A percentile compares a stretch with the other conserved stretches of the same genome.
Evolutionary conservation across 2,797 vertebrate genomes (phyloP).

Genomic region (Oreortyx pictus): DNA sequence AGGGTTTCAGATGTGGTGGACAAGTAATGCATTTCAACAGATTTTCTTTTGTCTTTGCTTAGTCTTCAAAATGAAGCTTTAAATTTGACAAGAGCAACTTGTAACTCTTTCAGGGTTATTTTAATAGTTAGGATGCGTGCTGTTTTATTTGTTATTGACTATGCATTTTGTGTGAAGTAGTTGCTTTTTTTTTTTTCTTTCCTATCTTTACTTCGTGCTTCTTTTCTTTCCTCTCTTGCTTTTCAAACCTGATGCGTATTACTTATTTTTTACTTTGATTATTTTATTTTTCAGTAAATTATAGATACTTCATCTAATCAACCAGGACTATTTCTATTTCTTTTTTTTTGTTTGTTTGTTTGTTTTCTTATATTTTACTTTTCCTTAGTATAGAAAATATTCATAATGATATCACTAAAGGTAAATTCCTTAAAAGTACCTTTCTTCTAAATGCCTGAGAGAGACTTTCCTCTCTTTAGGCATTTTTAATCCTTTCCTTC

Average conservation of each 20-base stretch:
- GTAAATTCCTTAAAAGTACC: not conserved
- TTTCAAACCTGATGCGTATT: not conserved
- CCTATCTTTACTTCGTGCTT: not conserved
- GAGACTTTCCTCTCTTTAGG: not conserved
- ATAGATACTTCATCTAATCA: not conserved
- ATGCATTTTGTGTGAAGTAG: not conserved
- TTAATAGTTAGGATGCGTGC: not conserved
- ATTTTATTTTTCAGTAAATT: not conserved
- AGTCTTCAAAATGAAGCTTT: slow-evolving; percentile 29
- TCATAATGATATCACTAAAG: not conserved
- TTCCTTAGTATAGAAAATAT: not conserved
- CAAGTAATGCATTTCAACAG: slow-evolving; percentile 33
- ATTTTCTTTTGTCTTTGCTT: slow-evolving; percentile 38
- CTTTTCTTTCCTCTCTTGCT: not conserved
- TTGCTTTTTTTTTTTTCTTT: not conserved
- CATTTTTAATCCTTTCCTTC: not conserved
- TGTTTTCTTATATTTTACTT: not conserved
- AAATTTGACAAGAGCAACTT: slow-evolving; percentile 7
- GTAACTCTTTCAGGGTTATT: not conserved
- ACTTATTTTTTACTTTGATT: not conserved
- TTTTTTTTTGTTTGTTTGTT: not conserved
- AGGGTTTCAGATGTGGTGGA: slow-evolving; percentile 31
- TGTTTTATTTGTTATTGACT: not conserved
- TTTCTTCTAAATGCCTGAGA: not conserved
- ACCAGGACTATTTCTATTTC: not conserved